phyloP scores from a whole-genome alignment of 2,113 vertebrate genomes.

The Plestiodon gilberti region DNA sequence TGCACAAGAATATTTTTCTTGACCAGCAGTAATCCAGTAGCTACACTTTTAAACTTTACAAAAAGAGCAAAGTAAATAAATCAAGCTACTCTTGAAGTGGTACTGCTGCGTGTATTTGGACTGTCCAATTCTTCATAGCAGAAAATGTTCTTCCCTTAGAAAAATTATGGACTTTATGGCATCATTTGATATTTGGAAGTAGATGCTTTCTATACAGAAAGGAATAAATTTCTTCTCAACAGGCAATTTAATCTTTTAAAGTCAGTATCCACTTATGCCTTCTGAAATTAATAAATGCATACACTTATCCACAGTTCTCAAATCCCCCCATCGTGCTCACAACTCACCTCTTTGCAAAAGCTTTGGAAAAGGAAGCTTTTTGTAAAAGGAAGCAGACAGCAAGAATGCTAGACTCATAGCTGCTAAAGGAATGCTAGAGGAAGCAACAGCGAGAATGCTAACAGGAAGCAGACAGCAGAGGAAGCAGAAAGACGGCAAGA shows the following conservation, averaged over 20 bases:
- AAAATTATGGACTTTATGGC: background rate
- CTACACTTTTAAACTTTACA: conserved; percentile 21
- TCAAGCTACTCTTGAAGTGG: conserved; percentile 20
- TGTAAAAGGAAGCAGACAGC: too few relatives aligned
- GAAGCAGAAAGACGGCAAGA: too few relatives aligned
- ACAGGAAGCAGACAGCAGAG: too few relatives aligned
- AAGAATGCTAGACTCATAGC: too few relatives aligned
- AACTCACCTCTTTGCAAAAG: too few relatives aligned
- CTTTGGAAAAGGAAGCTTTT: too few relatives aligned
- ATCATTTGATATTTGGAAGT: background rate
- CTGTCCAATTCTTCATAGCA: background rate
- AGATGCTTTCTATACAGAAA: background rate
- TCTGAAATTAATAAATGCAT: background rate
- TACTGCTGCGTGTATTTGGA: background rate
- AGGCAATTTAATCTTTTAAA: background rate
- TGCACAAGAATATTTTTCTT: conserved; percentile 55
- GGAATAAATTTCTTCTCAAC: background rate
- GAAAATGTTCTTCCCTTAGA: background rate
- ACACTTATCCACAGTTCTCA: too few relatives aligned
- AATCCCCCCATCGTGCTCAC: too few relatives aligned
- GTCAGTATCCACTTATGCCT: background rate
- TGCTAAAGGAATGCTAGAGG: too few relatives aligned
- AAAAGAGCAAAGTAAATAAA: conserved; percentile 12
- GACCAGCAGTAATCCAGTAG: conserved; percentile 26
- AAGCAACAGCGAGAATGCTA: too few relatives aligned